phyloP scores from a whole-genome alignment of 2,888 invertebrate species.

The Tridacna gigas region DNA sequence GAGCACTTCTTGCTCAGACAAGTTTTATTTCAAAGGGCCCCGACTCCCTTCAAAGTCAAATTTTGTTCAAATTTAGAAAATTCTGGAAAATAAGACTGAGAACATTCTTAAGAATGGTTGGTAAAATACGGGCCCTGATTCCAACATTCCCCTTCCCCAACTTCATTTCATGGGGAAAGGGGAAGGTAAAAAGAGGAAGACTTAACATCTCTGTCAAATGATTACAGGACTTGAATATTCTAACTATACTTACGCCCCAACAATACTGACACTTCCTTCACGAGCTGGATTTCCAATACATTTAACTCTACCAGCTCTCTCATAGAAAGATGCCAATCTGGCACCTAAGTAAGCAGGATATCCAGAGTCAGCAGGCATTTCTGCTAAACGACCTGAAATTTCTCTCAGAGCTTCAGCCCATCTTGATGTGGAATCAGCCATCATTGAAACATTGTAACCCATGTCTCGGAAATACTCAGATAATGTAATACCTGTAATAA shows the following conservation, averaged over 20 bases:
- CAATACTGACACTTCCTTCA: conserved; percentile 99
- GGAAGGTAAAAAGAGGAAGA: too few relatives aligned
- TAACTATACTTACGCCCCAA: conserved; percentile 90
- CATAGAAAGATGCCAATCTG: conserved; percentile 99
- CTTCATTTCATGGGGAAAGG: too few relatives aligned
- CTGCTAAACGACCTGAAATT: conserved; percentile 99
- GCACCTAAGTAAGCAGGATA: conserved; percentile 99
- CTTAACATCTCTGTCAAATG: too few relatives aligned
- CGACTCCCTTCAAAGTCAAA: too few relatives aligned
- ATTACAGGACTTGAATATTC: too few relatives aligned
- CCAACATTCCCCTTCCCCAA: too few relatives aligned
- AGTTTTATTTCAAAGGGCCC: too few relatives aligned
- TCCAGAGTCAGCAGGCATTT: conserved; percentile 98
- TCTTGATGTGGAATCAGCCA: conserved; percentile 99
- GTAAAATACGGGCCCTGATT: too few relatives aligned
- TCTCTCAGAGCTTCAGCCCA: conserved; percentile 99
- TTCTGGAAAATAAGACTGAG: too few relatives aligned
- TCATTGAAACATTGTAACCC: conserved; percentile 99
- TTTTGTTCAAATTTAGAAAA: too few relatives aligned
- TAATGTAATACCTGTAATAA: conserved; percentile 94
- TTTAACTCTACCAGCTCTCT: conserved; percentile 98
- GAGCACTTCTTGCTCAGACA: too few relatives aligned
- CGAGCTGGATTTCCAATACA: conserved; percentile 98
- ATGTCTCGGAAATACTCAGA: conserved; percentile 98
- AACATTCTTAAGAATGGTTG: too few relatives aligned